Conservation (phyloP, 2,797 vertebrate species). For the Alosa sapidissima region DNA sequence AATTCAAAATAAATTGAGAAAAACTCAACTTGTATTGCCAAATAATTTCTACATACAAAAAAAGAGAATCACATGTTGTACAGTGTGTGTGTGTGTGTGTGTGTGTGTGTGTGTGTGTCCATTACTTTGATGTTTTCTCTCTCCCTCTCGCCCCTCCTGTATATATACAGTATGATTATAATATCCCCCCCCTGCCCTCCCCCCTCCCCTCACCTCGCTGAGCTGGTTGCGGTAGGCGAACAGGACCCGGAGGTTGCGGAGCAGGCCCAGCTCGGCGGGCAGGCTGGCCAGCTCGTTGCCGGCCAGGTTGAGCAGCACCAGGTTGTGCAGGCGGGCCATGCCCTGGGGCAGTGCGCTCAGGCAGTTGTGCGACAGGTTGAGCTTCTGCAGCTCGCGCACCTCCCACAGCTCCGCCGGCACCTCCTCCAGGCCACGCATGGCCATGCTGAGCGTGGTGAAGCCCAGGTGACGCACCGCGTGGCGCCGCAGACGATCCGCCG, state of each 20-base stretch:
- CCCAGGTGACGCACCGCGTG: slow-evolving; percentile 74
- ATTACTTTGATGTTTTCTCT: too few species aligned
- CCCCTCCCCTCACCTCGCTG: slow-evolving; percentile 37
- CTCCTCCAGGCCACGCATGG: slow-evolving; percentile 83
- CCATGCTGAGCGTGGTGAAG: slow-evolving; percentile 83
- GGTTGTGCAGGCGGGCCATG: slow-evolving; percentile 79
- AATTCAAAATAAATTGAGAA: too few species aligned
- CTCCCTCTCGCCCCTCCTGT: too few species aligned
- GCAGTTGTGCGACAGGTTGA: slow-evolving; percentile 89
- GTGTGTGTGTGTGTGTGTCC: too few species aligned
- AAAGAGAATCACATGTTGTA: too few species aligned
- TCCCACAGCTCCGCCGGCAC: slow-evolving; percentile 86
- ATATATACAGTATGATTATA: too few species aligned
- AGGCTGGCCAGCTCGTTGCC: slow-evolving; percentile 84
- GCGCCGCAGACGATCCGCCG: slow-evolving; percentile 69
- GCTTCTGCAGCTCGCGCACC: slow-evolving; percentile 86
- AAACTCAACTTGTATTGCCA: too few species aligned
- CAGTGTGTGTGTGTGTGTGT: too few species aligned
- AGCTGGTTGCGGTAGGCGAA: slow-evolving; percentile 88
- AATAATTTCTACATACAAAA: too few species aligned
- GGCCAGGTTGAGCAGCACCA: slow-evolving; percentile 87
- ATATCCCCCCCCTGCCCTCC: too few species aligned
- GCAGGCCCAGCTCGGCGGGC: slow-evolving; percentile 84
- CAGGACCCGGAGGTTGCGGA: slow-evolving; percentile 85
- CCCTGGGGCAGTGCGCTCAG: slow-evolving; percentile 77